phyloP scores from a whole-genome alignment of 1,140 invertebrate genomes.

The Drosophila busckii region DNA sequence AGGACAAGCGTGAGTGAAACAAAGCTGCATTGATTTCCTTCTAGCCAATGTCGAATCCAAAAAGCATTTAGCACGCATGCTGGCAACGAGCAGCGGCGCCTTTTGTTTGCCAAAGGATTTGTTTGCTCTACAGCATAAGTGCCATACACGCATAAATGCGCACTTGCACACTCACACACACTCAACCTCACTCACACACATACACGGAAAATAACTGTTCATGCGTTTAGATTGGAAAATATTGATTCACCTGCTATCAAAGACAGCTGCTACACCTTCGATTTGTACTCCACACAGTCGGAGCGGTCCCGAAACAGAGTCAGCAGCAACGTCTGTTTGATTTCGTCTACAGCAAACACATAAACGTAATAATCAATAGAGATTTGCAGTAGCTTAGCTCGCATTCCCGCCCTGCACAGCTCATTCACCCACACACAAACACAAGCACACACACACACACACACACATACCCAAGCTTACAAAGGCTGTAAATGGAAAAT shows the following conservation, averaged over 20 bases:
- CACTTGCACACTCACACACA: no score
- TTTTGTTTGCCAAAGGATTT: slow-evolving; percentile 49
- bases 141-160: background rate
- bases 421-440: background rate
- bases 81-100: slow-evolving; percentile 16
- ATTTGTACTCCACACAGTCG: slow-evolving; percentile 7
- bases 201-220: no score
- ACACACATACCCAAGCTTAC: no score
- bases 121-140: slow-evolving; percentile 1
- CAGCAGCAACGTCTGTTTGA: slow-evolving; percentile 45
- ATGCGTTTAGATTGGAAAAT: slow-evolving; percentile 71
- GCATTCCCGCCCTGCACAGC: no score
- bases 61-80: slow-evolving; percentile 30
- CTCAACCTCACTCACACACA: no score
- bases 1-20: slow-evolving; percentile 16
- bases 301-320: no score
- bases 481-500: no score
- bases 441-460: background rate
- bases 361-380: slow-evolving; percentile 73
- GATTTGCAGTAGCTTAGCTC: slow-evolving; percentile 48
- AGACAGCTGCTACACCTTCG: slow-evolving; percentile 52
- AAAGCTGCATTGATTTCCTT: slow-evolving; percentile 37
- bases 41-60: slow-evolving; percentile 5
- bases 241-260: slow-evolving; percentile 75
- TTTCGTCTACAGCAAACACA: slow-evolving; percentile 37